A percentile compares a stretch with the other conserved stretches of the same genome.
Evolutionary conservation across 2,888 invertebrate species (phyloP).

Genomic region (Eulithis prunata): DNA sequence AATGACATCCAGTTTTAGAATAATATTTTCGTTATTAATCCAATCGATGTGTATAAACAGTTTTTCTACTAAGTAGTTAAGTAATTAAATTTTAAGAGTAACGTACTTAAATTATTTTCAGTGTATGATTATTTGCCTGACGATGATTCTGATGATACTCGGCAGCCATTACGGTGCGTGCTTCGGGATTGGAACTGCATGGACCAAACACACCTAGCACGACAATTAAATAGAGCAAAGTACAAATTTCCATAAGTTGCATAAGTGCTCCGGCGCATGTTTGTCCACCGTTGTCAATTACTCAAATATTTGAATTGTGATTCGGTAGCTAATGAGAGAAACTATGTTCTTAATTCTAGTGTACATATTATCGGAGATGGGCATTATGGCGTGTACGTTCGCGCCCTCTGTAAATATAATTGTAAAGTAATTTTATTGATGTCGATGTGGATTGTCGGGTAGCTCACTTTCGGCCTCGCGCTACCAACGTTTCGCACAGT

Average conservation of each 20-base stretch:
- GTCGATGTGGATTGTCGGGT: slow-evolving; percentile 63
- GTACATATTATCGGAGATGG: slow-evolving; percentile 83
- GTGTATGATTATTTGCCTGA: slow-evolving; percentile 20
- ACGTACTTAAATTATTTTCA: slow-evolving; percentile 21
- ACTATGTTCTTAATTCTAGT: slow-evolving; percentile 82
- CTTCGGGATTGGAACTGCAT: slow-evolving; percentile 69
- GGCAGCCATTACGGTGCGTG: slow-evolving; percentile 36
- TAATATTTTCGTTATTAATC: slow-evolving; percentile 9
- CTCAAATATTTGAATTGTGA: slow-evolving; percentile 84
- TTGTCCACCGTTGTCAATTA: slow-evolving; percentile 85
- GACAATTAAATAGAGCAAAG: slow-evolving; percentile 77
- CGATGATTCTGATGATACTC: slow-evolving; percentile 27
- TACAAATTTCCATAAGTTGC: slow-evolving; percentile 82
- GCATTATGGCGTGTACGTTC: slow-evolving; percentile 77
- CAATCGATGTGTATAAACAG: slow-evolving; percentile 15
- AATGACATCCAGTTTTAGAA: slow-evolving; percentile 21
- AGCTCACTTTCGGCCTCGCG: slow-evolving; percentile 47
- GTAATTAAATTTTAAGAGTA: slow-evolving; percentile 40
- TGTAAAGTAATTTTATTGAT: slow-evolving; percentile 81
- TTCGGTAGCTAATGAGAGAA: slow-evolving; percentile 85
- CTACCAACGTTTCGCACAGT: slow-evolving; percentile 42
- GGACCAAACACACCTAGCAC: slow-evolving; percentile 82
- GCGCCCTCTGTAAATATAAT: slow-evolving; percentile 80
- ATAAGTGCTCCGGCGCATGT: slow-evolving; percentile 80
- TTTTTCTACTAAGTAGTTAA: slow-evolving; percentile 19